These are phyloP conservation scores for Cryptotis parvus DNA, from an alignment of 2,113 vertebrate species.

Conservation along the genomic window DNA sequence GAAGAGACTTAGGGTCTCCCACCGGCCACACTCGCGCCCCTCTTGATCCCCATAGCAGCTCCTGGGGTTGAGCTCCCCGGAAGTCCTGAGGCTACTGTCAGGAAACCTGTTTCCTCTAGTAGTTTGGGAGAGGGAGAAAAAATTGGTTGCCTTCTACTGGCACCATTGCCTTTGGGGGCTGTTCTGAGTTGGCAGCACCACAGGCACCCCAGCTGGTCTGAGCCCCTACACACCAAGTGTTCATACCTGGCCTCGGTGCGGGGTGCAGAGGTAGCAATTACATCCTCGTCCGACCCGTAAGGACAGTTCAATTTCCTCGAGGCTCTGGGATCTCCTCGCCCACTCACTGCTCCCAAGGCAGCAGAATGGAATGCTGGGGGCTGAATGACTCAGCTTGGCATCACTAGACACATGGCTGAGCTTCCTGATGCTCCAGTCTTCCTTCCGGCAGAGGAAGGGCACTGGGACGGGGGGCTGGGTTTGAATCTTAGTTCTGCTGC, in stretches of 20 bases:
- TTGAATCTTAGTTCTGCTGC: background rate
- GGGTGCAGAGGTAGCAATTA: slow-evolving; percentile 68
- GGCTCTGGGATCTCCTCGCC: background rate
- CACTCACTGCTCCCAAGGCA: slow-evolving; percentile 3
- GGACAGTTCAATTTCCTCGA: background rate
- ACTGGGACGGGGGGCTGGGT: background rate
- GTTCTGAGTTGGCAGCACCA: background rate
- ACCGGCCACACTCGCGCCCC: background rate
- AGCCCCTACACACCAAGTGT: background rate
- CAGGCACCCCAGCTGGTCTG: background rate
- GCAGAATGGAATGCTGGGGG: background rate
- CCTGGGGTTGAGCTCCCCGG: background rate
- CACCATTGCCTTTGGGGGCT: background rate
- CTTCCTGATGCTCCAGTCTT: background rate
- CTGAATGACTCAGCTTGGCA: slow-evolving; percentile 13
- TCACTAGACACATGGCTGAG: background rate
- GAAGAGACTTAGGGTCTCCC: background rate
- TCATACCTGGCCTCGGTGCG: background rate
- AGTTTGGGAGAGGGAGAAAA: background rate
- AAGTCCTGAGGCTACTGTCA: slow-evolving; percentile 32
- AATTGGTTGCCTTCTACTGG: background rate
- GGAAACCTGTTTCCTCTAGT: background rate
- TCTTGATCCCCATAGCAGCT: background rate
- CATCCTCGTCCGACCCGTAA: background rate
- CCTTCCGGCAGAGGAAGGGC: background rate